phyloP scores from a whole-genome alignment of 2,797 vertebrate species.

The Catamblyrhynchus diadema region DNA sequence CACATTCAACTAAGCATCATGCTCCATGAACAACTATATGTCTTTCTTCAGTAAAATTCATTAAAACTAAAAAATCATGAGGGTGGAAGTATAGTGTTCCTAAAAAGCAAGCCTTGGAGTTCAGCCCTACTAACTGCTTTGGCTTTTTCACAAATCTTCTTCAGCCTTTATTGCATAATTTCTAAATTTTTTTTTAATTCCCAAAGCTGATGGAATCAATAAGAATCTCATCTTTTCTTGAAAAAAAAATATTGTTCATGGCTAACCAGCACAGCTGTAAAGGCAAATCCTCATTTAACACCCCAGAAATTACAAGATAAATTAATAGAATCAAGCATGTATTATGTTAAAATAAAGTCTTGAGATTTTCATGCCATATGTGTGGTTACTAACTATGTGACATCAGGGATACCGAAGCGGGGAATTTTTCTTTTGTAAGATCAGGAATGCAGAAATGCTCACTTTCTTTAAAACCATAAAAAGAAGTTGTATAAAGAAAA shows the following conservation, averaged over 20 bases:
- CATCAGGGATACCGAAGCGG: fast-evolving
- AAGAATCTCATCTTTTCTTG: not conserved
- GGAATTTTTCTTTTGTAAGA: not conserved
- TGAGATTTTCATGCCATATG: not conserved
- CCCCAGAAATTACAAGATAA: not conserved
- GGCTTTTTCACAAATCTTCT: not conserved
- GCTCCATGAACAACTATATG: not conserved
- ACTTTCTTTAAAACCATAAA: not conserved
- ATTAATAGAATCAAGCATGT: not conserved
- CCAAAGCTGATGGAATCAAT: not conserved
- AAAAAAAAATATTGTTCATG: not conserved
- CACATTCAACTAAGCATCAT: not conserved
- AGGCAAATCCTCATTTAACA: not conserved
- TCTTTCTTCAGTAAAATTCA: not conserved
- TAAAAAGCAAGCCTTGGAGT: not conserved
- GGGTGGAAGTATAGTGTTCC: not conserved
- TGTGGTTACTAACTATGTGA: not conserved
- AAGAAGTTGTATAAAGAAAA: not conserved
- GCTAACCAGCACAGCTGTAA: not conserved
- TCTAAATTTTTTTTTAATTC: not conserved
- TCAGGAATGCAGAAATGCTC: not conserved
- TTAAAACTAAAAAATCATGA: not conserved
- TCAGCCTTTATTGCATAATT: not conserved
- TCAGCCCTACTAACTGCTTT: not conserved
- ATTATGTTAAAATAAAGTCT: not conserved